phyloP scores from a whole-genome alignment of 2,113 vertebrate genomes.

The Odocoileus hemionus region DNA sequence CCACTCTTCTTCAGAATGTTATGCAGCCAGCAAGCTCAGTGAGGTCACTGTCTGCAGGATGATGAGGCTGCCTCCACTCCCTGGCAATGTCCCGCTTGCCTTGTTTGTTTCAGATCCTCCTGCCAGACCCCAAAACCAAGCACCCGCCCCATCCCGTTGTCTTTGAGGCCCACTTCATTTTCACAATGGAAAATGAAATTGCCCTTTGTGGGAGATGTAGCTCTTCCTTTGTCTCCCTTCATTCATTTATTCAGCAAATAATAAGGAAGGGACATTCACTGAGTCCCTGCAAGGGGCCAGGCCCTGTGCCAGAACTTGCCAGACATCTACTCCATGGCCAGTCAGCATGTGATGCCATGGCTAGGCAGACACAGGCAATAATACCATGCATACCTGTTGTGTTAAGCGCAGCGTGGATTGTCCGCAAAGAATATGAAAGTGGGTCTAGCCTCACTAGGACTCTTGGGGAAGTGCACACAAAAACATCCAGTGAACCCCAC shows the following conservation, averaged over 20 bases:
- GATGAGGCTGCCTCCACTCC: background rate
- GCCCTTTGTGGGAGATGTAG: background rate
- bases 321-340: background rate
- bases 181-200: slow-evolving; percentile 72
- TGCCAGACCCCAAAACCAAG: slow-evolving; percentile 77
- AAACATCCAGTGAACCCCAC: background rate
- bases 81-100: slow-evolving; percentile 56
- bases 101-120: slow-evolving; percentile 79
- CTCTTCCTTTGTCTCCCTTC: slow-evolving; percentile 56
- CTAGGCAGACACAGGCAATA: background rate
- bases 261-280: no score
- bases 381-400: accelerated
- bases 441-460: background rate
- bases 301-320: background rate
- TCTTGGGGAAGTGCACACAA: background rate
- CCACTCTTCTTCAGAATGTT: accelerated
- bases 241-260: background rate
- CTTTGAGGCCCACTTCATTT: slow-evolving; percentile 64
- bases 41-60: background rate
- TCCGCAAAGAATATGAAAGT: background rate
- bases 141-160: slow-evolving; percentile 66
- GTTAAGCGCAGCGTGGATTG: accelerated
- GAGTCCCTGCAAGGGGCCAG: background rate
- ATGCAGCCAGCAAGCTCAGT: background rate
- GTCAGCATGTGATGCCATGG: accelerated